Conservation (phyloP, 2,888 invertebrate species). For the Steinernema carpocapsae region DNA sequence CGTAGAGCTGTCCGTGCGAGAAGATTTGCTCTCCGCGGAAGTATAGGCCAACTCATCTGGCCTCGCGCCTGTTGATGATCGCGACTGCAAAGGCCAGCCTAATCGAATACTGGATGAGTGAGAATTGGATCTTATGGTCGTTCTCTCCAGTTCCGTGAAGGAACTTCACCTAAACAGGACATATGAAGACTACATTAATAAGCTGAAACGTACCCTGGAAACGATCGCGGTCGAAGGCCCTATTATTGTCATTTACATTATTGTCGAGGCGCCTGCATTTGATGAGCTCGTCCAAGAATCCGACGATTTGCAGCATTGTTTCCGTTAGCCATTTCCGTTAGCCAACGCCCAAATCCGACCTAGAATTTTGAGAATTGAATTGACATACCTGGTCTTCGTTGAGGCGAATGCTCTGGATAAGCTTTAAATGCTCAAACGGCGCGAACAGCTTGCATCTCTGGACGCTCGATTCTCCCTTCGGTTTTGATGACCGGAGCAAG, state of each 20-base stretch:
- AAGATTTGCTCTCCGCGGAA: conserved; percentile 47
- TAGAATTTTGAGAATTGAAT: not conserved
- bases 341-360: not conserved
- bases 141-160: conserved; percentile 1
- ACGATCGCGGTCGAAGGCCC: not conserved
- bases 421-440: conserved; percentile 29
- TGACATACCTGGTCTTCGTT: not conserved
- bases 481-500: conserved; percentile 36
- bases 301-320: conserved; percentile 39
- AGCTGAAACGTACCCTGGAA: not conserved
- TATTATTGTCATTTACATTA: too few species aligned
- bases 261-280: not conserved
- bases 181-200: not conserved
- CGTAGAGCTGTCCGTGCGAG: conserved; percentile 62
- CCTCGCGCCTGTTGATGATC: conserved; percentile 66
- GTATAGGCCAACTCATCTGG: conserved; percentile 52
- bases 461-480: conserved; percentile 35
- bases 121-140: conserved; percentile 1
- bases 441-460: conserved; percentile 26
- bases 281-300: not conserved
- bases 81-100: conserved; percentile 59
- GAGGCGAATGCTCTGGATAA: not conserved
- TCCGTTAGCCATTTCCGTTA: conserved; percentile 25
- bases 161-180: not conserved
- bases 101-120: conserved; percentile 49